A percentile compares a stretch with the other conserved stretches of the same genome.
Conservation (phyloP, 2,113 vertebrate species). For the Syrmaticus mikado region DNA sequence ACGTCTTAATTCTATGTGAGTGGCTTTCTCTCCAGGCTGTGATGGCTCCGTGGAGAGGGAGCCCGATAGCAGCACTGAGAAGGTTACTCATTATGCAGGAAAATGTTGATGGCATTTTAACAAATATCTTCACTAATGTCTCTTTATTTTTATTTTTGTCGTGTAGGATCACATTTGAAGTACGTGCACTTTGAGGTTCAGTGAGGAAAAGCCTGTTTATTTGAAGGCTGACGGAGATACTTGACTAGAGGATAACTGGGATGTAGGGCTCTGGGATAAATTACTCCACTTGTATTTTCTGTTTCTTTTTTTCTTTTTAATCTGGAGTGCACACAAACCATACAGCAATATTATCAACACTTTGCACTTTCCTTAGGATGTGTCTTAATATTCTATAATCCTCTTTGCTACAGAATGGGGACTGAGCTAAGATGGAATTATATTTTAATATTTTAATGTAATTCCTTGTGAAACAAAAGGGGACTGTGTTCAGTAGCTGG, state of each 20-base stretch:
- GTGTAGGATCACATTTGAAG: neutral
- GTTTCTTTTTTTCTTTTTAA: constrained; percentile 48
- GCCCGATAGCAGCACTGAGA: constrained; percentile 32
- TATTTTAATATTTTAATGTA: constrained; percentile 79
- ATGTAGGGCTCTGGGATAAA: constrained; percentile 59
- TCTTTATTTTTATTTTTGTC: neutral
- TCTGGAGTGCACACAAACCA: constrained; percentile 56
- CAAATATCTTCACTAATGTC: constrained; percentile 52
- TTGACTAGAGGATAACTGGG: constrained; percentile 54
- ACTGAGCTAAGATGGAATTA: constrained; percentile 76
- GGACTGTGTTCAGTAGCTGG: constrained; percentile 73
- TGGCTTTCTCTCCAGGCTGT: constrained; percentile 74
- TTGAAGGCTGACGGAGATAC: constrained; percentile 54
- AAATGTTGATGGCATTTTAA: constrained; percentile 60
- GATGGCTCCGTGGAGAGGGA: constrained; percentile 53
- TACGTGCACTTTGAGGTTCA: constrained; percentile 9
- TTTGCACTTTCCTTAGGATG: constrained; percentile 71
- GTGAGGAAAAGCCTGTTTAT: constrained; percentile 7
- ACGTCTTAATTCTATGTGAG: constrained; percentile 76
- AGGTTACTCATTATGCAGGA: constrained; percentile 37
- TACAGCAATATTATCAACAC: constrained; percentile 61
- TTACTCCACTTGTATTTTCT: constrained; percentile 53
- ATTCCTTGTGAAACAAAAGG: constrained; percentile 83
- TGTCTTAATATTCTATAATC: constrained; percentile 77
- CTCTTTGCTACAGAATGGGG: constrained; percentile 70